Evolutionary conservation across 2,888 invertebrate genomes (phyloP).

Genomic region (Hypena proboscidalis): DNA sequence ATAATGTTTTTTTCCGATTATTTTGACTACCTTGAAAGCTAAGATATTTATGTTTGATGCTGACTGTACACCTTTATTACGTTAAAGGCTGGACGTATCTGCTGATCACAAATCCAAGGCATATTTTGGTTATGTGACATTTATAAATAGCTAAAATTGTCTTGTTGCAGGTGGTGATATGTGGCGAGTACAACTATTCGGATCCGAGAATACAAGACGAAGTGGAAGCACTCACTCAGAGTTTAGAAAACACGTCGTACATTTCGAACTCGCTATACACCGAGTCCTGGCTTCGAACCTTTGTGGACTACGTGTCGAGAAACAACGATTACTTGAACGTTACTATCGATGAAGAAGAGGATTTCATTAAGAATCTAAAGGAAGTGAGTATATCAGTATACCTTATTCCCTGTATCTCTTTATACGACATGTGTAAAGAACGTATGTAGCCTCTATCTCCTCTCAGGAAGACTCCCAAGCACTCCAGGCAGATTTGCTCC

Average conservation of each 20-base stretch:
- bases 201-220: constrained; percentile 90
- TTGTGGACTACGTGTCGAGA: constrained; percentile 90
- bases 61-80: no score
- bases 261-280: constrained; percentile 92
- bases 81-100: no score
- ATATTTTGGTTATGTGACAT: no score
- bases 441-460: no score
- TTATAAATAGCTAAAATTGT: neutral
- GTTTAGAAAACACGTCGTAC: constrained; percentile 92
- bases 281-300: constrained; percentile 95
- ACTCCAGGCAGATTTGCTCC: no score
- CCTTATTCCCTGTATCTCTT: neutral
- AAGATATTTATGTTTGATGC: no score
- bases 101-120: no score
- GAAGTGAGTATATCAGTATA: constrained; percentile 83
- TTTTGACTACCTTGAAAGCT: no score
- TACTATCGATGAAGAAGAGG: constrained; percentile 89
- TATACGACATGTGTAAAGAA: neutral
- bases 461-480: no score
- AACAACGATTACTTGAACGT: constrained; percentile 91
- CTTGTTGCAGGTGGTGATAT: constrained; percentile 88
- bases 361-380: constrained; percentile 90
- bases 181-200: constrained; percentile 93
- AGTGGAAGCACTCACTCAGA: constrained; percentile 91
- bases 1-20: no score